Evolutionary conservation across 2,888 invertebrate genomes (phyloP).

Genomic region (Drosophila parthenogenetica): DNA sequence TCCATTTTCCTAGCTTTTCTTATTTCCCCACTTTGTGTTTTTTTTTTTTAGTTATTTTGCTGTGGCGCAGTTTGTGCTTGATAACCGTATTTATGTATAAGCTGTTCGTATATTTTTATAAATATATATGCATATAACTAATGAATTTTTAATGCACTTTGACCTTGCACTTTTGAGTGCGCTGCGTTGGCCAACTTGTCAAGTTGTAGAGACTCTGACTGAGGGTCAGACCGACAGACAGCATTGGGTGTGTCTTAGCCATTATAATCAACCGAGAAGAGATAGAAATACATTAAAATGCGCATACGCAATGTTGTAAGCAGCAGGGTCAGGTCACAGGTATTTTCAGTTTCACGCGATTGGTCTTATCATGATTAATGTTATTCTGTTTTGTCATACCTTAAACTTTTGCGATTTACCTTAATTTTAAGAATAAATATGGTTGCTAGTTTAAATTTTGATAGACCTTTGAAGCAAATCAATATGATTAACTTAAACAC

Average conservation of each 20-base stretch:
- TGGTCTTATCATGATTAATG: slow-evolving; percentile 31
- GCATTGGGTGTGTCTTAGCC: slow-evolving; percentile 38
- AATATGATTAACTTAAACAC: not conserved
- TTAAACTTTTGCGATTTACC: no score
- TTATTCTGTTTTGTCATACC: not conserved
- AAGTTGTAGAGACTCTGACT: slow-evolving; percentile 23
- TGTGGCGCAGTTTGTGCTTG: slow-evolving; percentile 17
- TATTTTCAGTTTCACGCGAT: slow-evolving; percentile 33
- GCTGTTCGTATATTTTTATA: slow-evolving; percentile 17
- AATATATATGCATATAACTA: slow-evolving; percentile 49
- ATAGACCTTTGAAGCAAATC: not conserved
- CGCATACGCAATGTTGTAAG: slow-evolving; percentile 34
- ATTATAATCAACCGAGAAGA: slow-evolving; percentile 22
- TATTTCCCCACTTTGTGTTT: slow-evolving; percentile 17
- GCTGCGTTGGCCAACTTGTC: slow-evolving; percentile 30
- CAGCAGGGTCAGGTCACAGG: slow-evolving; percentile 37
- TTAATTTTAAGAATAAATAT: no score
- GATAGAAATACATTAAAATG: slow-evolving; percentile 21
- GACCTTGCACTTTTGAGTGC: slow-evolving; percentile 63
- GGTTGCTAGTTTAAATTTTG: no score
- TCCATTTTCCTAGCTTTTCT: slow-evolving; percentile 9
- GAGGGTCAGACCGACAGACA: slow-evolving; percentile 40
- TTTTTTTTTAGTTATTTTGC: slow-evolving; percentile 19
- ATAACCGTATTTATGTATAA: slow-evolving; percentile 25
- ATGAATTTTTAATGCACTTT: slow-evolving; percentile 76